Percentiles rank a stretch among this genome's conserved stretches.
These are phyloP conservation scores for Philypnodon macrostomus DNA, from an alignment of 2,797 vertebrate species.

Conservation along the genomic window DNA sequence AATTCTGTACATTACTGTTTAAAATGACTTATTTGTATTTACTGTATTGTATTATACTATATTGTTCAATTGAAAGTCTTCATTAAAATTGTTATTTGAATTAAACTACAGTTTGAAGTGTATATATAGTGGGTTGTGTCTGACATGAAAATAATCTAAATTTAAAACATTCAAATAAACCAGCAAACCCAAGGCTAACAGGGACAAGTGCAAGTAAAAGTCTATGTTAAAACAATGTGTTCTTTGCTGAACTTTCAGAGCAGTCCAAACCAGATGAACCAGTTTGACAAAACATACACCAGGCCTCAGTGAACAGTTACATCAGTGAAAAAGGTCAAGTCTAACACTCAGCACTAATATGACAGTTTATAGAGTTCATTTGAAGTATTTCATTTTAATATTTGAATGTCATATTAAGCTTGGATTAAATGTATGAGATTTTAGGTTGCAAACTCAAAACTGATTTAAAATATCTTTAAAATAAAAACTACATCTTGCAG, in stretches of 20 bases:
- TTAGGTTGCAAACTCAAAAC: too few relatives aligned
- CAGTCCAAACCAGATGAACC: constrained; percentile 2
- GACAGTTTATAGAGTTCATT: background rate
- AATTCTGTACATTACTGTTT: constrained; percentile 19
- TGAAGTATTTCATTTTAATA: too few relatives aligned
- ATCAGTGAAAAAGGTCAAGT: background rate
- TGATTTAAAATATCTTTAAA: too few relatives aligned
- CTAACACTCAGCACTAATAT: background rate
- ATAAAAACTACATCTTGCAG: too few relatives aligned
- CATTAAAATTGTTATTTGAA: constrained; percentile 7
- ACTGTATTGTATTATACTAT: constrained; percentile 26
- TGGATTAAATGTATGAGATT: too few relatives aligned
- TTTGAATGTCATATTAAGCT: too few relatives aligned
- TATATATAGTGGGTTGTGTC: background rate
- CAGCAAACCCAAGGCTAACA: too few relatives aligned
- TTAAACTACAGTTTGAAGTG: too few relatives aligned
- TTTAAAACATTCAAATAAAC: too few relatives aligned
- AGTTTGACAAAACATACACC: background rate
- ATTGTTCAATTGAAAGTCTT: constrained; percentile 3
- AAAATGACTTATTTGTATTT: constrained; percentile 14
- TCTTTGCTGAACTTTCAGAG: background rate
- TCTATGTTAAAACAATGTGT: constrained; percentile 1
- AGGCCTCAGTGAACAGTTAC: background rate
- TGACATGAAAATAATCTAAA: too few relatives aligned
- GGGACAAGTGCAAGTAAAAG: constrained; percentile 1